phyloP scores from a whole-genome alignment of 2,113 vertebrate species.

The Tyrannus savana region DNA sequence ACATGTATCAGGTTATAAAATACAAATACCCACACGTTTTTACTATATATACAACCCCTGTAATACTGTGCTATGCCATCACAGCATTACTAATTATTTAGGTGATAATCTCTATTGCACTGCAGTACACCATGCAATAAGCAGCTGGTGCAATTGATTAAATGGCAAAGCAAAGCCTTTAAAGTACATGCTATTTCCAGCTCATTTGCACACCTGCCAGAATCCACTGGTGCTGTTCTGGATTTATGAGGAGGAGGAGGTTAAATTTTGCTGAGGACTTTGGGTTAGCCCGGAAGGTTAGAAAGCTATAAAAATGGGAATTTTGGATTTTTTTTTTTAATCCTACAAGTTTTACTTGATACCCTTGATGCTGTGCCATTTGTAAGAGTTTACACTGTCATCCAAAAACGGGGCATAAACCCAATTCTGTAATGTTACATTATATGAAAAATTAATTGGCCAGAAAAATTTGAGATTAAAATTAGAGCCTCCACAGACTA shows the following conservation, averaged over 20 bases:
- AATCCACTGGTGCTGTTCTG: not conserved
- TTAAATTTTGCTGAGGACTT: not conserved
- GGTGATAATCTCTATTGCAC: conserved; percentile 27
- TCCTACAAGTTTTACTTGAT: not conserved
- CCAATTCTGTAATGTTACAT: not conserved
- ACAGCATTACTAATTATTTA: conserved; percentile 41
- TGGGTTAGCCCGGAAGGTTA: not conserved
- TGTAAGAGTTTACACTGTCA: not conserved
- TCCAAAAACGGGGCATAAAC: not conserved
- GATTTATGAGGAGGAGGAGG: not conserved
- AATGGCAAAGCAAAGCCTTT: conserved; percentile 48
- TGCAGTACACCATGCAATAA: not conserved
- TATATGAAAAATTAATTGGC: not conserved
- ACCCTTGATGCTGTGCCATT: not conserved
- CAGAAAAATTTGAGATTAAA: not conserved
- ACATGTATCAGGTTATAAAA: not conserved
- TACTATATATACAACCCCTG: conserved; percentile 42
- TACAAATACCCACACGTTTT: not conserved
- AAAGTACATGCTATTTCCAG: conserved; percentile 36
- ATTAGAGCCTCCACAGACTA: not conserved
- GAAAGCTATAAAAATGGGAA: not conserved
- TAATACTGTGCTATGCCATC: conserved; percentile 2
- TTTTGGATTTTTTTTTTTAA: not conserved
- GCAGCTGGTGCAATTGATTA: conserved; percentile 24
- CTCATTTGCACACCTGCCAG: conserved; percentile 35